phyloP scores from a whole-genome alignment of 23 tunicate genomes.

The Clavelina lepadiformis region DNA sequence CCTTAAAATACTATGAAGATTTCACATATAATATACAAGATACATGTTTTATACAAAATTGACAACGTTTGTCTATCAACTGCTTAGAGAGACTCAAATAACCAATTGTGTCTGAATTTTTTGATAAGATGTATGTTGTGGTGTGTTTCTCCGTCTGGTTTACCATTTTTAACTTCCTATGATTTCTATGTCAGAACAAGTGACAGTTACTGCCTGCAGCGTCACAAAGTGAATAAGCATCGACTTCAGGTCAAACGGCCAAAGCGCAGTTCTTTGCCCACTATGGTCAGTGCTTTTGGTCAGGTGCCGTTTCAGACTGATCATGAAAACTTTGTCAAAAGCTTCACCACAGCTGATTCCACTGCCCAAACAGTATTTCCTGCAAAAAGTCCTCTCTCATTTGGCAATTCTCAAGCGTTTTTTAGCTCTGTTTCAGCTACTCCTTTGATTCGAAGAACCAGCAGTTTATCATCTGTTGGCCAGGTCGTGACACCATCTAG shows the following conservation, averaged over 20 bases:
- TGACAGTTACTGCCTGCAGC: slow-evolving; percentile 36
- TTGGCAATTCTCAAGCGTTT: too few species aligned
- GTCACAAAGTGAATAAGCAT: slow-evolving; percentile 33
- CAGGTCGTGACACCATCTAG: slow-evolving; percentile 2
- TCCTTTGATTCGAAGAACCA: background rate
- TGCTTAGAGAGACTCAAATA: too few species aligned
- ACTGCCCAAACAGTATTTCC: background rate
- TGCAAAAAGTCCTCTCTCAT: background rate
- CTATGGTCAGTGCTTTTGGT: too few species aligned
- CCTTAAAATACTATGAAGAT: too few species aligned
- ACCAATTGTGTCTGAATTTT: too few species aligned
- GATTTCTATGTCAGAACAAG: slow-evolving; percentile 15
- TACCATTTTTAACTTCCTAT: too few species aligned
- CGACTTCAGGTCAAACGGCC: slow-evolving; percentile 11
- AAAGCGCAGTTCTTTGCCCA: slow-evolving; percentile 19
- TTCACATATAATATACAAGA: too few species aligned
- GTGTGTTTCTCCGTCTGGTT: too few species aligned
- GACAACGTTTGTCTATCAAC: too few species aligned
- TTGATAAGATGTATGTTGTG: too few species aligned
- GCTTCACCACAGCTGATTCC: background rate
- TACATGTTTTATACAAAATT: too few species aligned
- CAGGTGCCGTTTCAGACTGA: background rate
- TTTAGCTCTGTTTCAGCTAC: background rate
- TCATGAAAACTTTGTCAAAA: background rate
- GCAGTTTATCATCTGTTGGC: background rate